Evolutionary conservation across 1,140 invertebrate genomes (phyloP).

Genomic region (Scaptomyza hsui): DNA sequence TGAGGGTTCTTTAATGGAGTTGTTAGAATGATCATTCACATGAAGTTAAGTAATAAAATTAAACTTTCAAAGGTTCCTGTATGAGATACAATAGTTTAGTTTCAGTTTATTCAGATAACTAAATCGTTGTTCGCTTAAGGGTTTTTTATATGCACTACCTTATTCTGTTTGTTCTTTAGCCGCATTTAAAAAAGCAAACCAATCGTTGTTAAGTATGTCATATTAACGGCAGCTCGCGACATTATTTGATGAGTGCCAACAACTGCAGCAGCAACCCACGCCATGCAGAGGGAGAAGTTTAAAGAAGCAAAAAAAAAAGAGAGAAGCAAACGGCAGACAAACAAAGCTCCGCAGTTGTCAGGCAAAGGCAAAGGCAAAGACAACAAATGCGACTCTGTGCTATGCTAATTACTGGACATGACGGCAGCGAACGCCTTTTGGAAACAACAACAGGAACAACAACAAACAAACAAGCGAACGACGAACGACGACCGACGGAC

Average conservation of each 20-base stretch:
- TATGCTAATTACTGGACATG: conserved; percentile 81
- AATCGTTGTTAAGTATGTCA: background rate
- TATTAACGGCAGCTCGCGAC: conserved; percentile 10
- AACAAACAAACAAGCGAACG: conserved; percentile 33
- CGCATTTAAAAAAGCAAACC: background rate
- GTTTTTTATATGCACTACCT: background rate
- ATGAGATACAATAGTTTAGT: no score
- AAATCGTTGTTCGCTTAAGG: background rate
- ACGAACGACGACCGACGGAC: conserved; percentile 24
- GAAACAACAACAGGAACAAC: conserved; percentile 37
- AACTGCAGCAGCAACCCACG: conserved; percentile 33
- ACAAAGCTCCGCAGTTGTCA: conserved; percentile 75
- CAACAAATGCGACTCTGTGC: conserved; percentile 59
- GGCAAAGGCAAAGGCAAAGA: conserved; percentile 8
- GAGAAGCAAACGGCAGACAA: conserved; percentile 35
- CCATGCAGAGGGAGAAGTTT: background rate
- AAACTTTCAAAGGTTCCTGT: no score
- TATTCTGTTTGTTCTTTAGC: background rate
- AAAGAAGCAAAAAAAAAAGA: background rate
- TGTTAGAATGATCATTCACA: no score
- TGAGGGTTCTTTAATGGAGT: no score
- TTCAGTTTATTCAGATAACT: no score
- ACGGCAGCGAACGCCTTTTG: conserved; percentile 61
- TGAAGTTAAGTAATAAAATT: no score
- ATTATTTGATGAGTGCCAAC: conserved; percentile 21